Evolutionary conservation across 2,113 vertebrate genomes (phyloP).

Genomic region (Pteruthius melanotis): DNA sequence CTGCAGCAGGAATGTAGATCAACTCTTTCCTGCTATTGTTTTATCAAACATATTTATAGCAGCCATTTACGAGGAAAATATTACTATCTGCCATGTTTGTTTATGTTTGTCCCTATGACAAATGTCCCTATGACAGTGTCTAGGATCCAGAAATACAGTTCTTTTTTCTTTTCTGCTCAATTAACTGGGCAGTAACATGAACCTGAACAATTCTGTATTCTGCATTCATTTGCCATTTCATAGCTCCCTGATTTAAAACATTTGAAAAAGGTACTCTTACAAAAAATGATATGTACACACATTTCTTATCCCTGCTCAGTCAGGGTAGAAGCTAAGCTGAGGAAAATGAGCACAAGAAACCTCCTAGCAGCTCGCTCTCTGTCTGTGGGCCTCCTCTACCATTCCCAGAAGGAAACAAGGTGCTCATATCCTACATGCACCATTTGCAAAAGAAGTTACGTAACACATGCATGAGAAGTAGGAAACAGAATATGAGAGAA

Average conservation of each 20-base stretch:
- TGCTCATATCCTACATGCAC: not conserved
- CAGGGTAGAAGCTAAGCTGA: not conserved
- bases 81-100: not conserved
- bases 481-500: not conserved
- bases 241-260: not conserved
- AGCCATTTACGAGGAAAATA: not conserved
- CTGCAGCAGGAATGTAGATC: not conserved
- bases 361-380: not conserved
- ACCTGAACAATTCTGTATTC: not conserved
- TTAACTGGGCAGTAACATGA: not conserved
- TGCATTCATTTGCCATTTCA: not conserved
- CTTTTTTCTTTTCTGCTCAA: not conserved
- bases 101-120: not conserved
- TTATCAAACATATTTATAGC: conserved; percentile 40
- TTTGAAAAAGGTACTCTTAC: not conserved
- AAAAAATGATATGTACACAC: not conserved
- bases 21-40: conserved; percentile 72
- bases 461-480: not conserved
- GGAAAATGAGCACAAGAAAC: not conserved
- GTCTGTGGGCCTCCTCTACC: not conserved
- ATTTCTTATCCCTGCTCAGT: not conserved
- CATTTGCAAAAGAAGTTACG: not conserved
- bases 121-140: not conserved
- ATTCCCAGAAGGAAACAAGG: not conserved
- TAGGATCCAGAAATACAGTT: not conserved